A percentile compares a stretch with the other conserved stretches of the same genome.
phyloP scores from a whole-genome alignment of 2,888 invertebrate species.

The Drosophila anomalata region DNA sequence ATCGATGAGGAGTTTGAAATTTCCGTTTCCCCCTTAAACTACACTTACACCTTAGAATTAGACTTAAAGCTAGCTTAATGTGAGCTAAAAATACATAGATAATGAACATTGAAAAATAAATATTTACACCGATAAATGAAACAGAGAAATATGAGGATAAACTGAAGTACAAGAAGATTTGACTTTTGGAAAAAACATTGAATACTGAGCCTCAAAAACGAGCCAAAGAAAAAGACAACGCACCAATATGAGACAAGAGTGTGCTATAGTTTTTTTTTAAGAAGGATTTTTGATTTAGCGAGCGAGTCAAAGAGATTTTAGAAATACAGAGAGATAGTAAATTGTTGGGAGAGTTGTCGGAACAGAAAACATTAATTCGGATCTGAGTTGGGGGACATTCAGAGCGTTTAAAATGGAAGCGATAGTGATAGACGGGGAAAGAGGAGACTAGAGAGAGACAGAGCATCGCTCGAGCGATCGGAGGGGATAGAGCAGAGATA shows the following conservation, averaged over 20 bases:
- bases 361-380: constrained; percentile 14
- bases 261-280: constrained; percentile 37
- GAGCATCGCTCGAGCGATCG: constrained; percentile 16
- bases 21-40: constrained; percentile 17
- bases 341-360: constrained; percentile 14
- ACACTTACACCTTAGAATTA: constrained; percentile 9
- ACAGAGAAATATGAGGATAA: constrained; percentile 35
- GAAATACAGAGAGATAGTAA: constrained; percentile 28
- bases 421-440: constrained; percentile 34
- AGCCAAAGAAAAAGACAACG: constrained; percentile 73
- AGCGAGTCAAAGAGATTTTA: constrained; percentile 65
- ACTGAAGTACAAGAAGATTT: constrained; percentile 17
- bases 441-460: constrained; percentile 26
- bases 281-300: constrained; percentile 39
- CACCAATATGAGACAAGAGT: constrained; percentile 76
- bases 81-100: neutral
- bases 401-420: constrained; percentile 21
- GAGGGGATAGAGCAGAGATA: constrained; percentile 42
- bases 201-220: constrained; percentile 37
- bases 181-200: constrained; percentile 27
- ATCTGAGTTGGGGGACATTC: constrained; percentile 23
- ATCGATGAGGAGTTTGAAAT: constrained; percentile 48
- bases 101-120: constrained; percentile 18
- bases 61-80: constrained; percentile 20
- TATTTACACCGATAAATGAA: constrained; percentile 23